Evolutionary conservation across 2,888 invertebrate genomes (phyloP).

Genomic region (Dasypolia templi): DNA sequence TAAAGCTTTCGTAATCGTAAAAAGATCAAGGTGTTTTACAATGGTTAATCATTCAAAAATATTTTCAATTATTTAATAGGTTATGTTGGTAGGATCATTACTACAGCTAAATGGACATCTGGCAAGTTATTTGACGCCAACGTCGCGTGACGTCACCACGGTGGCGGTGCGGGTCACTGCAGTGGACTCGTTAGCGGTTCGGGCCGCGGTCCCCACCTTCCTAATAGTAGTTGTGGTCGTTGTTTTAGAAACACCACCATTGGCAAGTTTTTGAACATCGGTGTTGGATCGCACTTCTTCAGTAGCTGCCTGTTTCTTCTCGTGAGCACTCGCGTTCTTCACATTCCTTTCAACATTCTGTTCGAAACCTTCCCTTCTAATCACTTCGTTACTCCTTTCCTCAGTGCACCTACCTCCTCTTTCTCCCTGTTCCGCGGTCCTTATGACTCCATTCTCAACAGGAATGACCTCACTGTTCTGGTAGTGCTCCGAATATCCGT

Average conservation of each 20-base stretch:
- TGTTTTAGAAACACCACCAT: slow-evolving; percentile 84
- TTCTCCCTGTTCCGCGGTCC: slow-evolving; percentile 79
- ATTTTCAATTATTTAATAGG: slow-evolving; percentile 44
- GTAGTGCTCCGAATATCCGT: slow-evolving; percentile 80
- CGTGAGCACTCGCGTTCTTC: slow-evolving; percentile 80
- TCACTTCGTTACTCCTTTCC: slow-evolving; percentile 77
- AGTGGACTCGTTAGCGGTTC: slow-evolving; percentile 80
- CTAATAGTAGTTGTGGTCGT: slow-evolving; percentile 85
- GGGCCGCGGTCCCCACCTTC: slow-evolving; percentile 84
- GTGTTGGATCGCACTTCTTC: slow-evolving; percentile 84
- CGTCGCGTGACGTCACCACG: slow-evolving; percentile 80
- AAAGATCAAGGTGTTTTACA: slow-evolving; percentile 34
- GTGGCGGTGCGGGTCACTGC: slow-evolving; percentile 70
- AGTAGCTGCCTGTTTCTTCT: slow-evolving; percentile 78
- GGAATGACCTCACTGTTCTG: slow-evolving; percentile 83
- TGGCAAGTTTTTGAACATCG: slow-evolving; percentile 83
- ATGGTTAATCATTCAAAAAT: slow-evolving; percentile 55
- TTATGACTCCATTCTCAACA: slow-evolving; percentile 80
- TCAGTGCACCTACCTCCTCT: slow-evolving; percentile 77
- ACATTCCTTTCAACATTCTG: slow-evolving; percentile 80
- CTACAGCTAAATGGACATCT: slow-evolving; percentile 28
- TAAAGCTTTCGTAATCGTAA: slow-evolving; percentile 50
- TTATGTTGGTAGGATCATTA: slow-evolving; percentile 52
- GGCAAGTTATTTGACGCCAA: slow-evolving; percentile 82
- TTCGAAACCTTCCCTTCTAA: slow-evolving; percentile 80